Percentiles rank a stretch among this genome's conserved stretches.
Conservation (phyloP, 2,888 invertebrate species). For the Hirtodrosophila cameraria region DNA sequence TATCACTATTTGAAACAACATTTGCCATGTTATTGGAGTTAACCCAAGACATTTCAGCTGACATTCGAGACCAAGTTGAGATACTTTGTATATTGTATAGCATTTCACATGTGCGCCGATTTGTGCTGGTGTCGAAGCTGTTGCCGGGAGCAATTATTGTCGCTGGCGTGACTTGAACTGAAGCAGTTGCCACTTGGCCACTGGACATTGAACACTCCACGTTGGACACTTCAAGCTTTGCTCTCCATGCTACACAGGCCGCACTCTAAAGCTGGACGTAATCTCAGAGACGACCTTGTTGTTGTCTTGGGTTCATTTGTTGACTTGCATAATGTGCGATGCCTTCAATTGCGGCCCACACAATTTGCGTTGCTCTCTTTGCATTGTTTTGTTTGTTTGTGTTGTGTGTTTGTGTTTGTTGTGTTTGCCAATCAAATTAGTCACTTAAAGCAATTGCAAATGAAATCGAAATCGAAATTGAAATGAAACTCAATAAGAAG, state of each 20-base stretch:
- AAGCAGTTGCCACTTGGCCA: conserved; percentile 45
- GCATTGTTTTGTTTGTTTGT: neutral
- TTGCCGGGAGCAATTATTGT: conserved; percentile 53
- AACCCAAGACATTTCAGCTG: conserved; percentile 20
- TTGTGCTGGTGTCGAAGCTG: conserved; percentile 13
- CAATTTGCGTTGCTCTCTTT: conserved; percentile 13
- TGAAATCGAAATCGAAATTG: conserved; percentile 47
- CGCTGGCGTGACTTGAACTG: conserved; percentile 67
- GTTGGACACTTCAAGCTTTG: conserved; percentile 3
- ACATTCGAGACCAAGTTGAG: conserved; percentile 13
- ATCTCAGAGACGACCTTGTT: conserved; percentile 60
- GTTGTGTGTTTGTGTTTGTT: conserved; percentile 13
- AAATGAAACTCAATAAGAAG: conserved; percentile 50
- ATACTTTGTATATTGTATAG: conserved; percentile 7
- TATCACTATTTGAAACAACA: conserved; percentile 23
- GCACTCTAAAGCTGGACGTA: conserved; percentile 30
- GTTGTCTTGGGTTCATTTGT: conserved; percentile 37
- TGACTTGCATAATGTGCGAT: conserved; percentile 47
- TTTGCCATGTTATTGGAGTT: conserved; percentile 7
- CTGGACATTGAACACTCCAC: conserved; percentile 27
- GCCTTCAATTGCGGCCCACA: conserved; percentile 48
- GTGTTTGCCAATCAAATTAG: conserved; percentile 75
- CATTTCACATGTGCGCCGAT: conserved; percentile 26
- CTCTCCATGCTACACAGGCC: conserved; percentile 1
- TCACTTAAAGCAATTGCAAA: conserved; percentile 59